These are phyloP conservation scores for Arizona elegans DNA, from an alignment of 2,113 vertebrate genomes.

Conservation along the genomic window DNA sequence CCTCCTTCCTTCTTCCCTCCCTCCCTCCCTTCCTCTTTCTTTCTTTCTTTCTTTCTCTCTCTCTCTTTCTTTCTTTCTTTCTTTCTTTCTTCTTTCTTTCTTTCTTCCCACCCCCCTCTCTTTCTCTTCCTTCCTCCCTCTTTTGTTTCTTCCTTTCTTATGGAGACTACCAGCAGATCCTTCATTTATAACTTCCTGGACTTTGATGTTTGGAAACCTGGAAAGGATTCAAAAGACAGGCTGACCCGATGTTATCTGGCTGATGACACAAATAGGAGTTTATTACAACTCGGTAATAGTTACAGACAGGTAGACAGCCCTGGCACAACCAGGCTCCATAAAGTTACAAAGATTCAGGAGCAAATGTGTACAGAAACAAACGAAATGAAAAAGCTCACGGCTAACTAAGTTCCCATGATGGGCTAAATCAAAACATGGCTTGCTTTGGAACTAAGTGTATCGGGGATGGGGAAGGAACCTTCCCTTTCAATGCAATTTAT, in stretches of 20 bases:
- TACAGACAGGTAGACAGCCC: neutral
- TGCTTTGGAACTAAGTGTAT: neutral
- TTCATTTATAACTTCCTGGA: neutral
- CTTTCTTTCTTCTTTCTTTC: no score
- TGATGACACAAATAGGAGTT: neutral
- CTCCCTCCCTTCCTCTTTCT: fast-evolving
- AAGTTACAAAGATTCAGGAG: neutral
- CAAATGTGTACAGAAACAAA: neutral
- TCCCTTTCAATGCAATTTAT: neutral
- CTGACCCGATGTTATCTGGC: neutral
- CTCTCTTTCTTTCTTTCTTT: no score
- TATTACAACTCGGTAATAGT: neutral
- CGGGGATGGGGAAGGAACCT: fast-evolving
- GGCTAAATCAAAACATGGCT: neutral
- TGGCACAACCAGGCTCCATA: neutral
- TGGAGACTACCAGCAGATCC: neutral
- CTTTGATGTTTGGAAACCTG: neutral
- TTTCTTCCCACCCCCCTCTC: fast-evolving
- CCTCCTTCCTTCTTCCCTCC: no score
- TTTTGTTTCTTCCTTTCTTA: no score
- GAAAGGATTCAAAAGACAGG: neutral
- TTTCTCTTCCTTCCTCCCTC: no score
- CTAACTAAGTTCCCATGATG: neutral
- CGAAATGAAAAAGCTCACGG: neutral
- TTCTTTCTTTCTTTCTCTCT: no score